Base-by-base conservation (phyloP, 1,140 invertebrate species). In the Philaenus spumarius region DNA sequence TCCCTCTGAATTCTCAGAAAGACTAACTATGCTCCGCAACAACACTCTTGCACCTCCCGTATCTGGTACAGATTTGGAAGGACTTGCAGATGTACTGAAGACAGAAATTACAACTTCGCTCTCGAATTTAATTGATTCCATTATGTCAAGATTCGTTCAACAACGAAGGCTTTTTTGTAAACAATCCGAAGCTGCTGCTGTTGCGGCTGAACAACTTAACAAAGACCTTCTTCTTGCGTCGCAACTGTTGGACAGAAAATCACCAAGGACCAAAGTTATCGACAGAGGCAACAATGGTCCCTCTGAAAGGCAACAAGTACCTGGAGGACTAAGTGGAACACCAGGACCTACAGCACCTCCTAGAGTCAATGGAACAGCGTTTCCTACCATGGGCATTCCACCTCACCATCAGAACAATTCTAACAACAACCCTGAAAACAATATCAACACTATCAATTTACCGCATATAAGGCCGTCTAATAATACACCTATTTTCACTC, bases 61-160 rank as follows among this genome's bases (percentile, higher is more conserved):
- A 61, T 83, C 82, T 0, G 84, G 82, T 22, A 78, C 84, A 14
- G 91, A 94, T 68, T 76, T 95, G 1, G 90, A 95, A 73, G 86
- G 87, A 47, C 75, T 95, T 42, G 89, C 90, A 5, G 91, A 95
- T 64, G 83, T 87, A 43, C 78, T 96, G 1, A 96, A 96, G 75
- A 84, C 83, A 35, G 93, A 96, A 78, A 89, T 96, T 57, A 87
- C 86, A 14, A 82, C 89, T 52, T 91, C 87, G 4, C 71, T 94
- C 42, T 82, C 85, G 4, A 87, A 84, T 58, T 75, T 95, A n/a
- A 90, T 96, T 59, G 93, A 96, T 72, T 88, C 85, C 9, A 89
- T 94, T 51, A 80, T 96, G 43, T 83, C 84, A 14, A 82, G 89
- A 61, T 93, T 91, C 68, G 81, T 91, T 39, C 89, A 93, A 62